Evolutionary conservation across 2,888 invertebrate species (phyloP).

Genomic region (Cyaniris semiargus): DNA sequence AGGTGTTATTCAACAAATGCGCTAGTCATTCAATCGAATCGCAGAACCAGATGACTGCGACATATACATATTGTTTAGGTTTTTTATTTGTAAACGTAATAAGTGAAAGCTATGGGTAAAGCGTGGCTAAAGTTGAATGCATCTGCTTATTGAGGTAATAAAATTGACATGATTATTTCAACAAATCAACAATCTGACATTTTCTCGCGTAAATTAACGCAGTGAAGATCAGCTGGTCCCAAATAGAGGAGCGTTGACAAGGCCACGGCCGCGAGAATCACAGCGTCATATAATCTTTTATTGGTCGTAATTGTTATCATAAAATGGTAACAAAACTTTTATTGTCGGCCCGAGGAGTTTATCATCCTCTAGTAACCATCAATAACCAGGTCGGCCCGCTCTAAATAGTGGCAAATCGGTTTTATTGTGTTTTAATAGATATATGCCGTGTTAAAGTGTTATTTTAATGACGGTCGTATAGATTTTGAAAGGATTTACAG

Average conservation of each 20-base stretch:
- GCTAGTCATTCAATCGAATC: too few species aligned
- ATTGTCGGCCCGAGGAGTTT: constrained; percentile 76
- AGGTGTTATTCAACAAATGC: too few species aligned
- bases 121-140: neutral
- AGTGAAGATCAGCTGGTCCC: neutral
- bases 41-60: too few species aligned
- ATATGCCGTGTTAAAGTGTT: constrained; percentile 50
- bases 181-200: neutral
- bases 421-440: constrained; percentile 73
- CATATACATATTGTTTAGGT: too few species aligned
- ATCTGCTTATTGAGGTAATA: neutral
- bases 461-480: constrained; percentile 35
- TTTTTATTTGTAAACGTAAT: neutral
- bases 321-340: constrained; percentile 80
- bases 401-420: constrained; percentile 66
- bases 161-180: neutral
- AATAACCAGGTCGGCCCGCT: constrained; percentile 61
- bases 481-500: constrained; percentile 36
- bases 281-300: constrained; percentile 77
- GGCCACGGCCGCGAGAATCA: constrained; percentile 69
- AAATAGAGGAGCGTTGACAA: constrained; percentile 23
- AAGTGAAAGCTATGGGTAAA: neutral
- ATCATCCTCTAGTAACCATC: constrained; percentile 64
- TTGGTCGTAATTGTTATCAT: constrained; percentile 80
- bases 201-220: neutral